Percentiles rank a stretch among this genome's conserved stretches.
phyloP scores from a whole-genome alignment of 1,140 invertebrate species.

The Aphelenchoides besseyi region DNA sequence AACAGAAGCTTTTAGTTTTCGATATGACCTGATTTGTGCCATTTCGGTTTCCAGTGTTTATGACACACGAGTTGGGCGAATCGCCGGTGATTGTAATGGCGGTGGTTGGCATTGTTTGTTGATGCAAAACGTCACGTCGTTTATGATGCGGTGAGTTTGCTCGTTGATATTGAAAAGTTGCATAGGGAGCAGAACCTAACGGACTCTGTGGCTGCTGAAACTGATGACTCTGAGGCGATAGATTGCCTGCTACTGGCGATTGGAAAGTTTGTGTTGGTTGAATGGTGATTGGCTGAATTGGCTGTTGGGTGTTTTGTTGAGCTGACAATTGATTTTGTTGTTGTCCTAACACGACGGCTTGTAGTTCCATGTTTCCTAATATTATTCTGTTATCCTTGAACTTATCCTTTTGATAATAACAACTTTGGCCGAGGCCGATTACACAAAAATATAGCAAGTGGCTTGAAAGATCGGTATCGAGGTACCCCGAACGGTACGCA shows the following conservation, averaged over 20 bases:
- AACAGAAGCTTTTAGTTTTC: neutral
- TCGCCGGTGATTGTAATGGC: conserved; percentile 12
- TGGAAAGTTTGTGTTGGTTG: neutral
- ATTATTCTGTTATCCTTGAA: too few species aligned
- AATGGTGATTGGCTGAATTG: conserved; percentile 1
- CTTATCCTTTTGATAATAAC: too few species aligned
- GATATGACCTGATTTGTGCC: neutral
- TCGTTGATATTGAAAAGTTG: neutral
- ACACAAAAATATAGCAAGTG: too few species aligned
- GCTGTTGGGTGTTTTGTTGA: too few species aligned
- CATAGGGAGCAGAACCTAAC: neutral
- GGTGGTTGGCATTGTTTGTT: conserved; percentile 1
- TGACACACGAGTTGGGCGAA: conserved; percentile 2
- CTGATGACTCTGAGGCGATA: conserved; percentile 6
- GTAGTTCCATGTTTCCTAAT: conserved; percentile 41
- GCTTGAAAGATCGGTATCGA: too few species aligned
- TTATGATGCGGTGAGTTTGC: neutral
- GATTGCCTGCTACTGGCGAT: neutral
- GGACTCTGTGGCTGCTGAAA: conserved; percentile 1
- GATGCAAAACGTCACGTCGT: neutral
- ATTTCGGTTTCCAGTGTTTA: neutral
- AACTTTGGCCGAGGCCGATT: too few species aligned
- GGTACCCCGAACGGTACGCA: too few species aligned
- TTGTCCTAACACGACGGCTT: conserved; percentile 29
- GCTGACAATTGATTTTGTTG: conserved; percentile 19